phyloP scores from a whole-genome alignment of 1,140 invertebrate genomes.

The Brachionus calyciflorus region DNA sequence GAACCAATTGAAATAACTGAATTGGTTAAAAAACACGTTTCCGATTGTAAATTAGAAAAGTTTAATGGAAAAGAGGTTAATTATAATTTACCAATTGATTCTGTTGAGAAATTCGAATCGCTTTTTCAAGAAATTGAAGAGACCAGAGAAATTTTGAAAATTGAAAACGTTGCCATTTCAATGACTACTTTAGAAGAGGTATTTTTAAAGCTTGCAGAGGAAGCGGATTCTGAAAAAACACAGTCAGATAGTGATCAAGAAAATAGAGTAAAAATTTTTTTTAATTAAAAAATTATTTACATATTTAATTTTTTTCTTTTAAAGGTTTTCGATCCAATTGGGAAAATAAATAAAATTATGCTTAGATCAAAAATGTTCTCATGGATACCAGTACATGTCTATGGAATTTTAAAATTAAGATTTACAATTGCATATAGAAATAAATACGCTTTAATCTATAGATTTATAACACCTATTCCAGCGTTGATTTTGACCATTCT shows the following conservation, averaged over 20 bases:
- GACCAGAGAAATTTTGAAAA: constrained; percentile 65
- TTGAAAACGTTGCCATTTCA: constrained; percentile 73
- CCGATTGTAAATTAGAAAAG: background rate
- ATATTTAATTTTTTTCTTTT: too few species aligned
- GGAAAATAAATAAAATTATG: too few species aligned
- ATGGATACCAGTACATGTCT: constrained; percentile 29
- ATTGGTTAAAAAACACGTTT: constrained; percentile 4
- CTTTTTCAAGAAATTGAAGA: constrained; percentile 69
- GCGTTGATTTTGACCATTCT: background rate
- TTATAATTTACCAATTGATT: background rate
- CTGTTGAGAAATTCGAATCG: constrained; percentile 3
- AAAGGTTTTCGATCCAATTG: too few species aligned
- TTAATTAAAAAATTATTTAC: too few species aligned
- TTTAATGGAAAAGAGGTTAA: constrained; percentile 4
- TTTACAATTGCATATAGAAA: constrained; percentile 29
- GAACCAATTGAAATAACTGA: background rate
- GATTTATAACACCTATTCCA: constrained; percentile 27
- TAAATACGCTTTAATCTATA: constrained; percentile 7
- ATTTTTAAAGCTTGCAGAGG: constrained; percentile 66
- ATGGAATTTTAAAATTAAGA: constrained; percentile 18
- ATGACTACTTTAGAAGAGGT: constrained; percentile 82
- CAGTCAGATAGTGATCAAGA: background rate
- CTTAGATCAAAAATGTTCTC: background rate
- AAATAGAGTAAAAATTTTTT: background rate
- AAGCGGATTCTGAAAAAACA: background rate